Base-by-base conservation (phyloP, 2,797 vertebrate species). In the Nothura maculosa region DNA sequence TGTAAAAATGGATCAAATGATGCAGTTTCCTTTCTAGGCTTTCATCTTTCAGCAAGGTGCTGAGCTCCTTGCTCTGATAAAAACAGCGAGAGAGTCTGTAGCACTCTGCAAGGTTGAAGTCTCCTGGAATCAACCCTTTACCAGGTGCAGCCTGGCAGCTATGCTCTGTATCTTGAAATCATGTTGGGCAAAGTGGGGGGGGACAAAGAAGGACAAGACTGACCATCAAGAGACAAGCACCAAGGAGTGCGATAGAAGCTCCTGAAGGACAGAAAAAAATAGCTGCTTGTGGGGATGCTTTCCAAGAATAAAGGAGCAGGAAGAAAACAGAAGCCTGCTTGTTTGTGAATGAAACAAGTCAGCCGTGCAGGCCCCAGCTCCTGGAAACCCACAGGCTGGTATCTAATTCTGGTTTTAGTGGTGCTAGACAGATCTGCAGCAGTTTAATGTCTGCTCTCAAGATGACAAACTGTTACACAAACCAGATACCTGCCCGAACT, bases 401-500 rank as follows among this genome's bases (percentile, higher is more conserved):
- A 73, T 85, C 68, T 87, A 38, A 83, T 74, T 73, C 83, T 87
- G 89, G 45, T 50, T 86, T 19, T 32, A 69, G 55, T 0, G 68
- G 80, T 58, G 8, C 25, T 22, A 81, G 89, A 85, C 54, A 75
- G 34, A 87, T 34, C 28, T n/a, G 28, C 27, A 16, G 32, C 75
- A 62, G 42, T 42, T 38, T 18, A 20, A 48, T 76, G 80, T 64
- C 89, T 87, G 2, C 47, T 80, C 45, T 81, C 0, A 1, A 84
- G 60, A 68, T 84, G 91, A 93, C 76, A 90, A 81, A 32, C 62
- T 80, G 42, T 93, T 43, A 77, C 74, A 91, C 52, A 80, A 47
- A 77, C 27, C 96, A 95, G 89, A 89, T 64, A 96, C 96, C 96
- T 95, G 85, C 95, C 94, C 96, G 94, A 43, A 9, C 73, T 64